A percentile compares a stretch with the other conserved stretches of the same genome.
These are phyloP conservation scores for Colletes latitarsis DNA, from an alignment of 1,140 invertebrate genomes.

Conservation along the genomic window DNA sequence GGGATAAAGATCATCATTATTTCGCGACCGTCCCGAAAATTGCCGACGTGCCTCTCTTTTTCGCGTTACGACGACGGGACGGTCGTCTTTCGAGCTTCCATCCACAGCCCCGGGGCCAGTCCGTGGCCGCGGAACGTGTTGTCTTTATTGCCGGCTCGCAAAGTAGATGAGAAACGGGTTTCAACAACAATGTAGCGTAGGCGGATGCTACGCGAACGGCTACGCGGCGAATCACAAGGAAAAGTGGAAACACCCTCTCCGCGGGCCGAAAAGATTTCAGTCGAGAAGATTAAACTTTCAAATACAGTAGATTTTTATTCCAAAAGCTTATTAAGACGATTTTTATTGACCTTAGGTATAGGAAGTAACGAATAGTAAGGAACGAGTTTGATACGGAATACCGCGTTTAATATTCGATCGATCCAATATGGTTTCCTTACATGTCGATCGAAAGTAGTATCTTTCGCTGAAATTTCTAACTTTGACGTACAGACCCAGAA, in stretches of 20 bases:
- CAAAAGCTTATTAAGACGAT: too few relatives aligned
- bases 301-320: too few relatives aligned
- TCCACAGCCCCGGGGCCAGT: slow-evolving; percentile 26
- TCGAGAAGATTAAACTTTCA: too few relatives aligned
- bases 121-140: background rate
- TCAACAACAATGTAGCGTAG: slow-evolving; percentile 16
- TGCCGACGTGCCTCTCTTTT: slow-evolving; percentile 63
- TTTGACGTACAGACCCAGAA: too few relatives aligned
- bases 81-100: slow-evolving; percentile 31
- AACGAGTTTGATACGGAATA: too few relatives aligned
- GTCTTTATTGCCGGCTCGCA: slow-evolving; percentile 19
- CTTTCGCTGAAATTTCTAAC: too few relatives aligned
- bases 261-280: background rate
- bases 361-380: too few relatives aligned
- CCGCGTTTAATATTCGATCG: too few relatives aligned
- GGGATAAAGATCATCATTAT: slow-evolving; percentile 79
- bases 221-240: background rate
- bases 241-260: background rate
- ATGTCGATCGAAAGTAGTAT: too few relatives aligned
- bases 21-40: slow-evolving; percentile 74
- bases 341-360: too few relatives aligned
- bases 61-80: slow-evolving; percentile 53
- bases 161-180: background rate
- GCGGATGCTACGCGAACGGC: background rate
- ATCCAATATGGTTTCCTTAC: too few relatives aligned